Base-by-base conservation (phyloP, 2,888 invertebrate species). In the Drosophila trichaetosa region DNA sequence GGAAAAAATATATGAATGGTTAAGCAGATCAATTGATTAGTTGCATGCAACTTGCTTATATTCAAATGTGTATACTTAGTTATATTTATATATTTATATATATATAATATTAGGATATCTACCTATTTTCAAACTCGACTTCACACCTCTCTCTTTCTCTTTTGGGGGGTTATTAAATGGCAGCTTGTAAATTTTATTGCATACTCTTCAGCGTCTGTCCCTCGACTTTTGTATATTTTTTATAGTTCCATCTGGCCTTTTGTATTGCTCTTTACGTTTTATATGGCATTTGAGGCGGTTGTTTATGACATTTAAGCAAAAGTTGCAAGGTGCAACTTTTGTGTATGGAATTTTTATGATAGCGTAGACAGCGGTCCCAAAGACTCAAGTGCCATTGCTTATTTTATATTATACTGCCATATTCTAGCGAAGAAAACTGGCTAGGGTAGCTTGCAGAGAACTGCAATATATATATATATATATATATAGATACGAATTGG, bases 301-400 rank as follows among this genome's bases (percentile, higher is more conserved):
- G 87, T 87, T 87, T 87, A 87, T 77, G 87, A 73, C 87, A 84
- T 78, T 83, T 84, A 57, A 69, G 82, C 84, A 88, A 88, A 88
- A 87, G 89, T 88, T 87, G 87, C 87, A 87, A 87, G 87, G 89
- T 87, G 87, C 89, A 87, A 84, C 82, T 83, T 89, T 88, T 81
- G 70, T 77, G 53, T 85, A 74, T 85, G 87, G 87, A 83, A 86
- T 87, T 86, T 85, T 85, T 86, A 86, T 82, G 86, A 65, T 63
- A 57, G 65, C 72, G 70, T 65, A 81, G 73, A 65, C 69, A 71
- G 69, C 57, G 65, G 64, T 64, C 62, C 64, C 16, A 48, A 60
- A 56, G 61, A 70, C 21, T 46, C 49, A 60, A 51, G 27, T 63
- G 51, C 53, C 52, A 57, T 33, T 57, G 60, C 69, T 73, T 72